These are phyloP conservation scores for Neotoma lepida DNA, from an alignment of 2,113 vertebrate genomes.

Conservation along the genomic window DNA sequence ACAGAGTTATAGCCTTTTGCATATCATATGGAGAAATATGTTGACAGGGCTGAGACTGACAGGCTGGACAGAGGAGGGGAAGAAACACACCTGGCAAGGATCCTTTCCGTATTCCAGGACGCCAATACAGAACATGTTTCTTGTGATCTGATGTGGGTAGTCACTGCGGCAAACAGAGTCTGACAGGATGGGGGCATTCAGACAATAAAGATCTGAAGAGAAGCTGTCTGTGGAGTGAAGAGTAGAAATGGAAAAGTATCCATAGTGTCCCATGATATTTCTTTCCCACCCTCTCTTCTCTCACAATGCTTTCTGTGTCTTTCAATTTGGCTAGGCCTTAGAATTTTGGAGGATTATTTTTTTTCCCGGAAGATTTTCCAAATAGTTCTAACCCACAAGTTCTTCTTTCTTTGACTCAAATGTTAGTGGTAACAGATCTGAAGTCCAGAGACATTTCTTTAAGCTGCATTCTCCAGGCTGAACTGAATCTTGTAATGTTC, in stretches of 20 bases:
- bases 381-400: background rate
- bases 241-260: too few relatives aligned
- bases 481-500: background rate
- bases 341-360: background rate
- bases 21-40: background rate
- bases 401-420: background rate
- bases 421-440: background rate
- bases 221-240: background rate
- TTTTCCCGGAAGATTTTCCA: background rate
- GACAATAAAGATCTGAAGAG: background rate
- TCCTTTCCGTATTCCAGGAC: background rate
- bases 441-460: background rate
- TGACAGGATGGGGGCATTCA: background rate
- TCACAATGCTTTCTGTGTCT: background rate
- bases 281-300: background rate
- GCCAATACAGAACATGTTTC: background rate
- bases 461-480: background rate
- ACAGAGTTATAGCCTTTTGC: background rate
- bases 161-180: background rate
- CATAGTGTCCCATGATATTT: background rate
- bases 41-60: background rate
- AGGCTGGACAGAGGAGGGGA: background rate
- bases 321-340: background rate
- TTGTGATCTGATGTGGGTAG: background rate
- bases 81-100: background rate